Percentiles rank a stretch among this genome's conserved stretches.
These are phyloP conservation scores for Emys orbicularis DNA, from an alignment of 2,797 vertebrate species.

Conservation along the genomic window DNA sequence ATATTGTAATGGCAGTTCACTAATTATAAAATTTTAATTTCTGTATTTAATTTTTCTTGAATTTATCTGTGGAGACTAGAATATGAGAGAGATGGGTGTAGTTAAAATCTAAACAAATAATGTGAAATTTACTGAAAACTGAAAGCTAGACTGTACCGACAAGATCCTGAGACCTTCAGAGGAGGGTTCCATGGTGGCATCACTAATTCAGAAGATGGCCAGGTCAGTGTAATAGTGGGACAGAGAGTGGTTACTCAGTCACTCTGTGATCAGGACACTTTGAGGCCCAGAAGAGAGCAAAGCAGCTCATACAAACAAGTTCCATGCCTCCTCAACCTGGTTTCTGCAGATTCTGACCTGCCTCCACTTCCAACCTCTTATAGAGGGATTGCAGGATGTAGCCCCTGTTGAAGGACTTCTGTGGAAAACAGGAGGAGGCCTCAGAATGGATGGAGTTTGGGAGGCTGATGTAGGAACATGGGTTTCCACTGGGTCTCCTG, in stretches of 20 bases:
- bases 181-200: not conserved
- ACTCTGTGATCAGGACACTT: not conserved
- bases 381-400: not conserved
- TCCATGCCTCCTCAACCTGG: not conserved
- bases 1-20: not conserved
- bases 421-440: not conserved
- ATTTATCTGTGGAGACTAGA: not conserved
- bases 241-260: not conserved
- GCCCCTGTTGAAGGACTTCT: not conserved
- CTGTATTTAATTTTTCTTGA: not conserved
- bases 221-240: not conserved
- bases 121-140: not conserved
- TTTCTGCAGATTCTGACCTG: not conserved
- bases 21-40: not conserved
- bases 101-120: not conserved
- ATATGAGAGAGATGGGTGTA: not conserved
- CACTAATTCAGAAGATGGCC: not conserved
- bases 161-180: not conserved
- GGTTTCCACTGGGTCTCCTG: not conserved
- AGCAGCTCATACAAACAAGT: not conserved
- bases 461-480: not conserved
- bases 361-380: not conserved
- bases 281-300: not conserved
- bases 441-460: not conserved
- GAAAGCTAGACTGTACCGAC: not conserved